These are phyloP conservation scores for Hemistola chrysoprasaria DNA, from an alignment of 2,888 invertebrate genomes.

Conservation along the genomic window DNA sequence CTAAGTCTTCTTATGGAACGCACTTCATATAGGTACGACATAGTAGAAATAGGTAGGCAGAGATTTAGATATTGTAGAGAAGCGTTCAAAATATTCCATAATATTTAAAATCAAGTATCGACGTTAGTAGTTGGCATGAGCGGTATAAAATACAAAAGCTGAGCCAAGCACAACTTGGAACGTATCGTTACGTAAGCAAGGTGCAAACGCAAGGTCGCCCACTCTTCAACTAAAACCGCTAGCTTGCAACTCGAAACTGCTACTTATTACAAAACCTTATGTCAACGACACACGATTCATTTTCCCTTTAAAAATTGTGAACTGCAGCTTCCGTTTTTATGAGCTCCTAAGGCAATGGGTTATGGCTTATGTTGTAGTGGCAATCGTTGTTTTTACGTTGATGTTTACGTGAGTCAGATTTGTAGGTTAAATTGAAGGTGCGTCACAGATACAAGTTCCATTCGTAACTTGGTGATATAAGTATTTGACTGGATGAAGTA, in stretches of 20 bases:
- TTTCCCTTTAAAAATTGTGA: conserved; percentile 11
- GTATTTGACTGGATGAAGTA: not conserved
- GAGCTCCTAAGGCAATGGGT: conserved; percentile 7
- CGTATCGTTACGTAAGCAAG: conserved; percentile 39
- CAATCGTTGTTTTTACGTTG: conserved; percentile 29
- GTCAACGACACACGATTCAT: conserved; percentile 20
- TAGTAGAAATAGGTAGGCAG: too few relatives aligned
- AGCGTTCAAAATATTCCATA: too few relatives aligned
- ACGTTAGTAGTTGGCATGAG: conserved; percentile 1
- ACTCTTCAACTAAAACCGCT: conserved; percentile 26
- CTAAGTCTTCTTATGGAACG: too few relatives aligned
- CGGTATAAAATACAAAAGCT: conserved; percentile 11
- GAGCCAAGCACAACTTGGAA: conserved; percentile 29
- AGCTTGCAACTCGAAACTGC: conserved; percentile 19
- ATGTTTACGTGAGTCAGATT: conserved; percentile 31
- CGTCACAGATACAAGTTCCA: conserved; percentile 16
- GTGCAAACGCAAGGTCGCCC: conserved; percentile 43
- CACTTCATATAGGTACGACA: too few relatives aligned
- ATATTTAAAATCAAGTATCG: conserved; percentile 1
- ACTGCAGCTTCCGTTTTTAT: conserved; percentile 6
- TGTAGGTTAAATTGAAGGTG: conserved; percentile 27
- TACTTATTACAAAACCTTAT: conserved; percentile 24
- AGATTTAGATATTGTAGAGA: too few relatives aligned
- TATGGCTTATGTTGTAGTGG: conserved; percentile 10
- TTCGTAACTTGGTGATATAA: conserved; percentile 1